These are phyloP conservation scores for Brachycybe producta DNA, from an alignment of 2,888 invertebrate species.

Conservation along the genomic window DNA sequence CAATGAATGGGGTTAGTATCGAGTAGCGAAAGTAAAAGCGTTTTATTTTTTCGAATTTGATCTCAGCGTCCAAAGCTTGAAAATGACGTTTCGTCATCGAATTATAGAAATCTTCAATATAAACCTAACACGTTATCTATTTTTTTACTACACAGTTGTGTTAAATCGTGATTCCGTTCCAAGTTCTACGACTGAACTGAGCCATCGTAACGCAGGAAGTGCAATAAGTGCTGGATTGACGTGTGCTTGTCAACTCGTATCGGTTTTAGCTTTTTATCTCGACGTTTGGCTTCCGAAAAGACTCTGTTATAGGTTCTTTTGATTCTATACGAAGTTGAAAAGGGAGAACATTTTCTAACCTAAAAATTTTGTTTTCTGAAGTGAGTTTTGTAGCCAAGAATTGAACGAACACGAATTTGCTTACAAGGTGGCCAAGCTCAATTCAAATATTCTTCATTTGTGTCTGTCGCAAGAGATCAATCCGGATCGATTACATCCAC, in stretches of 20 bases:
- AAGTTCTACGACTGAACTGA: constrained; percentile 24
- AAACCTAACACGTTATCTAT: too few species aligned
- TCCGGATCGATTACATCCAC: constrained; percentile 47
- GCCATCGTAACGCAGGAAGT: constrained; percentile 49
- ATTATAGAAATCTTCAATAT: too few species aligned
- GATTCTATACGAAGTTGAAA: not conserved
- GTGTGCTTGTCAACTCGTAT: constrained; percentile 71
- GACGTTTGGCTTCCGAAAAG: constrained; percentile 63
- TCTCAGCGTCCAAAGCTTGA: too few species aligned
- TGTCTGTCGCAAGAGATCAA: constrained; percentile 64
- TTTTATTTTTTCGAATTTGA: constrained; percentile 1
- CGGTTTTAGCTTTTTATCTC: constrained; percentile 66
- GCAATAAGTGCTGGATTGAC: constrained; percentile 67
- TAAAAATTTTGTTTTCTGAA: constrained; percentile 33
- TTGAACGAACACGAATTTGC: constrained; percentile 57
- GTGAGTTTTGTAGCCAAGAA: constrained; percentile 66
- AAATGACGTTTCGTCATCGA: too few species aligned
- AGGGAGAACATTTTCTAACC: constrained; percentile 1
- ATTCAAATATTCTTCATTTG: constrained; percentile 63
- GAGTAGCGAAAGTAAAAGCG: not conserved
- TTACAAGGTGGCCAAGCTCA: constrained; percentile 59
- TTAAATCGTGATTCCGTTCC: constrained; percentile 20
- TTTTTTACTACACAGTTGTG: constrained; percentile 19
- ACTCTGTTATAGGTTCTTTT: constrained; percentile 30
- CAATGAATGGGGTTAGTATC: constrained; percentile 54